phyloP scores from a whole-genome alignment of 2,797 vertebrate species.

The Myiotriccus ornatus region DNA sequence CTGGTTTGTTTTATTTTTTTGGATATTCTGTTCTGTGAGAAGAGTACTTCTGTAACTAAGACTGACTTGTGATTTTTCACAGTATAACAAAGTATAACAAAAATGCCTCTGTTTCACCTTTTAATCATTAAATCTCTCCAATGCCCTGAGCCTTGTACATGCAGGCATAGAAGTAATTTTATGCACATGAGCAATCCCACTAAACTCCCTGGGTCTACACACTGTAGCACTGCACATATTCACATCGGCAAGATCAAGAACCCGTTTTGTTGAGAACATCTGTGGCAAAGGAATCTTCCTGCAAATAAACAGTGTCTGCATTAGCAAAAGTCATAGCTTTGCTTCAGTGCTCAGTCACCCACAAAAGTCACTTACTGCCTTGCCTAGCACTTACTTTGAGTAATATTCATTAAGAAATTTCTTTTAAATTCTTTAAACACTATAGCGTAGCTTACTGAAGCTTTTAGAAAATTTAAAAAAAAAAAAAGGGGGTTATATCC shows the following conservation, averaged over 20 bases:
- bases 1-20: conserved; percentile 27
- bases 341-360: conserved; percentile 57
- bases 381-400: conserved; percentile 11
- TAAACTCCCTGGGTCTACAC: not conserved
- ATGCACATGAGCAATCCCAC: conserved; percentile 20
- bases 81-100: conserved; percentile 47
- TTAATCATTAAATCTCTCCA: conserved; percentile 21
- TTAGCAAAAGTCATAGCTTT: conserved; percentile 27
- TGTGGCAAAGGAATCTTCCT: conserved; percentile 25
- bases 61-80: conserved; percentile 60
- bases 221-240: conserved; percentile 24
- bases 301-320: conserved; percentile 21
- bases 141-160: conserved; percentile 21
- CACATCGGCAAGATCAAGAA: conserved; percentile 7
- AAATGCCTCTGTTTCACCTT: conserved; percentile 50
- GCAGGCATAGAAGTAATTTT: conserved; percentile 27
- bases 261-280: conserved; percentile 24
- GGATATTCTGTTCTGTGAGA: not conserved
- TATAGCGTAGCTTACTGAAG: conserved; percentile 15
- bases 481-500: not conserved
- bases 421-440: conserved; percentile 43
- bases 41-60: conserved; percentile 38
- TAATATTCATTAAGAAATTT: conserved; percentile 47
- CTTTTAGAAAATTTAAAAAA: conserved; percentile 33
- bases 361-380: conserved; percentile 47